Conservation (phyloP, 2,113 vertebrate genomes). For the Hymenochirus boettgeri region DNA sequence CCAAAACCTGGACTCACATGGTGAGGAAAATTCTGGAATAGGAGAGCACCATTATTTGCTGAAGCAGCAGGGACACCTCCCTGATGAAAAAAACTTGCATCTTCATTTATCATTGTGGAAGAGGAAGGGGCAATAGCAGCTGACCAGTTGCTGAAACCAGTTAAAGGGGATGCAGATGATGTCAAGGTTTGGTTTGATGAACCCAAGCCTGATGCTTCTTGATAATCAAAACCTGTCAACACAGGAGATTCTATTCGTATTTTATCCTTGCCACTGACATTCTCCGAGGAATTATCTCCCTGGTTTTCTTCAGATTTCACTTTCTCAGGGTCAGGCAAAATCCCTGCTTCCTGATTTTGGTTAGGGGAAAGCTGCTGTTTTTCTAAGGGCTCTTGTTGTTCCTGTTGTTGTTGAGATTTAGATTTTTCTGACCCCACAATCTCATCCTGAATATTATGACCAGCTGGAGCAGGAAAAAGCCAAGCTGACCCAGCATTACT, state of each 20-base stretch:
- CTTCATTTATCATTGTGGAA: slow-evolving; percentile 90
- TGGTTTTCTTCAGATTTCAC: slow-evolving; percentile 77
- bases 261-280: slow-evolving; percentile 68
- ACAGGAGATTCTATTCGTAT: slow-evolving; percentile 91
- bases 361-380: slow-evolving; percentile 87
- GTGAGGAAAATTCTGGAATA: slow-evolving; percentile 97
- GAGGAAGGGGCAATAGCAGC: slow-evolving; percentile 90
- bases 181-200: slow-evolving; percentile 84
- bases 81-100: slow-evolving; percentile 93
- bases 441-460: slow-evolving; percentile 98
- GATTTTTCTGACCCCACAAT: slow-evolving; percentile 94
- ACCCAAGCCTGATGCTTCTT: slow-evolving; percentile 86
- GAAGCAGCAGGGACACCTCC: slow-evolving; percentile 82
- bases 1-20: slow-evolving; percentile 92
- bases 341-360: slow-evolving; percentile 82
- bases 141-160: slow-evolving; percentile 97
- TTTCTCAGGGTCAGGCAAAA: slow-evolving; percentile 85
- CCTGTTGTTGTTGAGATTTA: slow-evolving; percentile 83
- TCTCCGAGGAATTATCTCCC: slow-evolving; percentile 83
- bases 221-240: slow-evolving; percentile 92
- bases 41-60: slow-evolving; percentile 87
- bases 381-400: slow-evolving; percentile 89
- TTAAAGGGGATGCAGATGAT: slow-evolving; percentile 88
- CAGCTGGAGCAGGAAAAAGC: slow-evolving; percentile 89
- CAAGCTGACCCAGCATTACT: slow-evolving; percentile 91